Percentiles rank a stretch among this genome's conserved stretches.
Evolutionary conservation across 2,888 invertebrate genomes (phyloP).

Genomic region (Temnothorax unifasciatus): DNA sequence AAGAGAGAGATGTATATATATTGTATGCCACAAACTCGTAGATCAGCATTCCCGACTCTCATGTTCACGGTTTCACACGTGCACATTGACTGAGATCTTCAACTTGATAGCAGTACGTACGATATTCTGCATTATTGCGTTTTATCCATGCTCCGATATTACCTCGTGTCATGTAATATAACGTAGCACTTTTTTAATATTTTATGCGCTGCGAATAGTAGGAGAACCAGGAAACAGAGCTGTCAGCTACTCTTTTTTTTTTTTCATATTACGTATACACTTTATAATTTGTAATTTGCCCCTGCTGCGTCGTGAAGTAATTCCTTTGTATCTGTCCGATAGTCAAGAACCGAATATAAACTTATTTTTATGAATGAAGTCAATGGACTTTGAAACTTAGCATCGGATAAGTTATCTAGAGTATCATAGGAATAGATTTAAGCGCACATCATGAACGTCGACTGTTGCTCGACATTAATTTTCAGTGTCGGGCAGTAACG

Average conservation of each 20-base stretch:
- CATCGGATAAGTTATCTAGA: not conserved
- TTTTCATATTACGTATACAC: slow-evolving; percentile 11
- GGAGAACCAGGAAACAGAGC: slow-evolving; percentile 9
- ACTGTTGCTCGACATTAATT: slow-evolving; percentile 33
- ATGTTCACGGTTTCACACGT: slow-evolving; percentile 71
- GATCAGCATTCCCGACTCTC: slow-evolving; percentile 81
- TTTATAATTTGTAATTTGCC: slow-evolving; percentile 36
- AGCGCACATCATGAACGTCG: not conserved
- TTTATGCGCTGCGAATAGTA: slow-evolving; percentile 15
- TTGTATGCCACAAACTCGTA: slow-evolving; percentile 76
- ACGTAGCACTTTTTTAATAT: slow-evolving; percentile 28
- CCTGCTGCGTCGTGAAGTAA: slow-evolving; percentile 19
- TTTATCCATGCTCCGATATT: slow-evolving; percentile 36
- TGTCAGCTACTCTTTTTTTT: slow-evolving; percentile 22
- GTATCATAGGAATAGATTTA: slow-evolving; percentile 13
- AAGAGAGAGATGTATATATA: slow-evolving; percentile 19
- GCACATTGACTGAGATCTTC: slow-evolving; percentile 49
- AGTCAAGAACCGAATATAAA: not conserved
- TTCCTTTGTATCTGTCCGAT: slow-evolving; percentile 15
- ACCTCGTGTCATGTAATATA: slow-evolving; percentile 34
- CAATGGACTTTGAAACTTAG: not conserved
- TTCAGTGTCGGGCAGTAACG: slow-evolving; percentile 18
- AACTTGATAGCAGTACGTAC: slow-evolving; percentile 17
- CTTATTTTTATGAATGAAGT: slow-evolving; percentile 11
- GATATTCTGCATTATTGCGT: slow-evolving; percentile 43